Conservation (phyloP, 2,888 invertebrate species). For the Embidobia sp. region DNA sequence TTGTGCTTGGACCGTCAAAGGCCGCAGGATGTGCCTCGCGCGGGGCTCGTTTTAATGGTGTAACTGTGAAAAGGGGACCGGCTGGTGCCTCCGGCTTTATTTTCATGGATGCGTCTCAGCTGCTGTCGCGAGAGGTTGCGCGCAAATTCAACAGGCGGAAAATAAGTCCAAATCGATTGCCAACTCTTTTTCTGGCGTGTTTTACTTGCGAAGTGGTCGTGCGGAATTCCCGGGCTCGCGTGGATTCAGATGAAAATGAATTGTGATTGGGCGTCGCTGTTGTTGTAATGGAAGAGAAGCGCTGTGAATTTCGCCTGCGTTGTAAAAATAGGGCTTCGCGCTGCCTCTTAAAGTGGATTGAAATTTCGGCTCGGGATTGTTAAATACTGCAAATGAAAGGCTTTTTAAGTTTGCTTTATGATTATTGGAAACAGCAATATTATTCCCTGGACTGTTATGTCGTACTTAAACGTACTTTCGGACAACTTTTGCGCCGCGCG, state of each 20-base stretch:
- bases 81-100: conserved; percentile 62
- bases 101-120: conserved; percentile 63
- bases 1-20: conserved; percentile 55
- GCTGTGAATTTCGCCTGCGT: background rate
- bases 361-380: too few relatives aligned
- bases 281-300: conserved; percentile 7
- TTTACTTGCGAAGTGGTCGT: conserved; percentile 54
- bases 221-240: conserved; percentile 42
- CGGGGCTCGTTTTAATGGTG: conserved; percentile 59
- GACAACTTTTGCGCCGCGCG: too few relatives aligned
- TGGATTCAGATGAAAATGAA: conserved; percentile 39
- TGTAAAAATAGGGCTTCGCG: background rate
- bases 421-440: too few relatives aligned
- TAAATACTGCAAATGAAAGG: too few relatives aligned
- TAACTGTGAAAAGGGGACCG: conserved; percentile 53
- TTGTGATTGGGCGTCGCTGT: conserved; percentile 27
- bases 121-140: conserved; percentile 61
- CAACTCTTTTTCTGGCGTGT: conserved; percentile 56
- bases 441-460: too few relatives aligned
- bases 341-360: too few relatives aligned
- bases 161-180: conserved; percentile 59
- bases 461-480: too few relatives aligned
- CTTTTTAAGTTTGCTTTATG: background rate
- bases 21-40: conserved; percentile 50
- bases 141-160: conserved; percentile 65